Evolutionary conservation across 1,140 invertebrate genomes (phyloP), one percentile per base, ranked within the genome.

Genomic region (Oncopodura yosiiana): DNA sequence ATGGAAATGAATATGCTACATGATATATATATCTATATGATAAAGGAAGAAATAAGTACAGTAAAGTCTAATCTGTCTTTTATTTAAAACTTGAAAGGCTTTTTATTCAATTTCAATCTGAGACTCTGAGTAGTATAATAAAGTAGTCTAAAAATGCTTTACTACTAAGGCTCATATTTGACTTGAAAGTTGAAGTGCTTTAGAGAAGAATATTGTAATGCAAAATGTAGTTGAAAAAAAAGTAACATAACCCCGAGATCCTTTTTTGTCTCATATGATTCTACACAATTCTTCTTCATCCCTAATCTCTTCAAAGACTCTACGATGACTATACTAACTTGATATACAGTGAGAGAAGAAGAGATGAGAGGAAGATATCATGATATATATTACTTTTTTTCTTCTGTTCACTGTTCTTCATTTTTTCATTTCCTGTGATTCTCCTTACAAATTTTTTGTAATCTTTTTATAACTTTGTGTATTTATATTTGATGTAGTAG

Each of bases 271-370:
- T 51, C 41, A 9, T 42, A 29, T 30, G 23, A 23, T 41, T n/a
- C 27, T 51, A 21, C 21, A 45, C 30, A 26, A 24, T 55, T 27
- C 21, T 55, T 56, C 36, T 42, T 56, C 45, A 56, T 56, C 38
- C 48, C 34, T 59, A 59, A 54, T 54, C 57, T 59, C 46, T 39
- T 59, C 52, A 54, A 59, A 54, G 46, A 29, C 34, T 59, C 42
- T 39, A n/a, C n/a, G n/a, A n/a, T n/a, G n/a, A n/a, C n/a, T n/a
- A n/a, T n/a, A n/a, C n/a, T n/a, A n/a, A n/a, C n/a, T n/a, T n/a
- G n/a, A n/a, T n/a, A n/a, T n/a, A n/a, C n/a, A n/a, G 8, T 34
- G 32, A 34, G 32, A 8, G 8, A 34, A n/a, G 32, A 34, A n/a
- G 32, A 34, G 32, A 9, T 34, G 32, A 34, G 32, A 34, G 8